phyloP scores from a whole-genome alignment of 2,888 invertebrate genomes.

The Drosophila helvetica region DNA sequence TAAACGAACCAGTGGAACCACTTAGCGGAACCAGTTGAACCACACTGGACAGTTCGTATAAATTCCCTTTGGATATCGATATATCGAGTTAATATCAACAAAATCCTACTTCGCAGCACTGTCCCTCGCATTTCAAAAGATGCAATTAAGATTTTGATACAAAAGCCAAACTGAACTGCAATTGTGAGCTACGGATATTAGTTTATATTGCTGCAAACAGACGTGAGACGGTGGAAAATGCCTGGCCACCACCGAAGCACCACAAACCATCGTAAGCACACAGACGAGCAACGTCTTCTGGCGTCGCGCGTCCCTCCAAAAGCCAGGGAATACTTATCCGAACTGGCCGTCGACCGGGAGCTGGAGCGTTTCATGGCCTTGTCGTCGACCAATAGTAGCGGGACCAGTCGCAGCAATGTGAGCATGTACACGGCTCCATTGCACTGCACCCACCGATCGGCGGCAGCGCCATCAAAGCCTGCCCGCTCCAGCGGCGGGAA shows the following conservation, averaged over 20 bases:
- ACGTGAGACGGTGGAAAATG: constrained; percentile 9
- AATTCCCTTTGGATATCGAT: no score
- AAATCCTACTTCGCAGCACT: background rate
- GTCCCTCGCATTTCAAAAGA: background rate
- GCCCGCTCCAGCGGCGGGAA: background rate
- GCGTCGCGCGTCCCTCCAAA: constrained; percentile 62
- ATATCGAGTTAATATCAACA: no score
- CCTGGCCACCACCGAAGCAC: constrained; percentile 3
- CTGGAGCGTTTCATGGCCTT: constrained; percentile 64
- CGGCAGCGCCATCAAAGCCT: background rate
- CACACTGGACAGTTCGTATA: no score
- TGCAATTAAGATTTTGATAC: background rate
- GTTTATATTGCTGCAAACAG: background rate
- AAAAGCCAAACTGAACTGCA: background rate
- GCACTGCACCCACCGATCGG: background rate
- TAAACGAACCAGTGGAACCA: no score
- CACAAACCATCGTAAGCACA: constrained; percentile 11
- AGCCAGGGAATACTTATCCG: constrained; percentile 59
- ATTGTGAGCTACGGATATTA: background rate
- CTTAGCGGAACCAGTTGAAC: no score
- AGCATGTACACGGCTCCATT: background rate
- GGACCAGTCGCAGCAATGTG: constrained; percentile 53
- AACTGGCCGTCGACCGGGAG: constrained; percentile 61
- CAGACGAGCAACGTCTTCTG: background rate
- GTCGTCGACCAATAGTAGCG: constrained; percentile 63